These are phyloP conservation scores for Tragelaphus buxtoni DNA, from an alignment of 2,113 vertebrate species.

Conservation along the genomic window DNA sequence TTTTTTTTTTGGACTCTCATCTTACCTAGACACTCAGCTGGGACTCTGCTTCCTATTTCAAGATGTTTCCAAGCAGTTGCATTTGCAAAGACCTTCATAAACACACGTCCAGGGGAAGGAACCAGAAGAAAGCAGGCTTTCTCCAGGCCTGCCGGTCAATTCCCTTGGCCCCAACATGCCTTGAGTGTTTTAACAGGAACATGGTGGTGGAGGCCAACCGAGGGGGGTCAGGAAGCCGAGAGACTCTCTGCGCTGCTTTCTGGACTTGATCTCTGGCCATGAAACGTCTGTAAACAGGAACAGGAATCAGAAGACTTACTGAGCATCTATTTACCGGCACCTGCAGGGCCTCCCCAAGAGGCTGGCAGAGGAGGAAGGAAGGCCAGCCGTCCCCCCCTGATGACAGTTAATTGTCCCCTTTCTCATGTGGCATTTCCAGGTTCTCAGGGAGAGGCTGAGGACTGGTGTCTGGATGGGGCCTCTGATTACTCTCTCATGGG, in stretches of 20 bases:
- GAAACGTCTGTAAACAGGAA: accelerated
- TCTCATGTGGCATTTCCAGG: neutral
- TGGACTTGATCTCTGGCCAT: neutral
- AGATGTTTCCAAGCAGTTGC: no score
- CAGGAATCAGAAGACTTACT: neutral
- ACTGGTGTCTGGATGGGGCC: accelerated
- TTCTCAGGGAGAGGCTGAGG: neutral
- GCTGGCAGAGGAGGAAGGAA: neutral
- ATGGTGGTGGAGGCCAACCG: accelerated
- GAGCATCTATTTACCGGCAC: neutral
- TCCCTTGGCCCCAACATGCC: neutral
- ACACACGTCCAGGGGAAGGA: conserved; percentile 55
- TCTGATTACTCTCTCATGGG: neutral
- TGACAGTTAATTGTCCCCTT: no score
- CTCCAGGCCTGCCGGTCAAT: neutral
- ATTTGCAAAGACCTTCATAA: conserved; percentile 63
- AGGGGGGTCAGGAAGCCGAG: neutral
- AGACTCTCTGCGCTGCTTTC: neutral
- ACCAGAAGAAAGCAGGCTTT: conserved; percentile 33
- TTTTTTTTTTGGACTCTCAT: no score
- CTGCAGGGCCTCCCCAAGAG: accelerated
- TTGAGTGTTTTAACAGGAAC: neutral
- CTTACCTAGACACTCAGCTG: no score
- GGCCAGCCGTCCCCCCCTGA: accelerated
- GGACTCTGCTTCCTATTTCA: no score